Percentiles rank a stretch among this genome's conserved stretches.
phyloP scores from a whole-genome alignment of 2,888 invertebrate species.

The Antheraea assamensis region DNA sequence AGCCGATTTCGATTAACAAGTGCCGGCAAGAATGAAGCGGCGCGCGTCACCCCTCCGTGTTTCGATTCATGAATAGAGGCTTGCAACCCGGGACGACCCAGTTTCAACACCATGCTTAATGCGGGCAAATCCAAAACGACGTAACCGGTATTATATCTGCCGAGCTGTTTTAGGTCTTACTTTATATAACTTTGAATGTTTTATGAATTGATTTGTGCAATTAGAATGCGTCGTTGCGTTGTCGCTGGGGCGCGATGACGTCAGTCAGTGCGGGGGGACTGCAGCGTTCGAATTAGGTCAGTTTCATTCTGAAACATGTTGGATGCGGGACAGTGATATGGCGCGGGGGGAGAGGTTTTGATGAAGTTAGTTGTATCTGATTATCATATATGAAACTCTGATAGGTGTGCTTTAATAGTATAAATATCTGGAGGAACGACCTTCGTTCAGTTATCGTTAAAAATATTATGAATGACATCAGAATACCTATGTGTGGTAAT shows the following conservation, averaged over 20 bases:
- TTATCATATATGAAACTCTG: constrained; percentile 42
- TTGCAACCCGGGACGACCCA: constrained; percentile 86
- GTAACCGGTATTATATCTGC: constrained; percentile 35
- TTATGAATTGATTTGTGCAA: constrained; percentile 40
- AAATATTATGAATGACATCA: no score
- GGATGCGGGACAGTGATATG: constrained; percentile 46
- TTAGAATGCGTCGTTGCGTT: constrained; percentile 52
- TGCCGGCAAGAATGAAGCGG: constrained; percentile 70
- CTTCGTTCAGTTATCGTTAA: neutral
- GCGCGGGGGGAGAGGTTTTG: constrained; percentile 46
- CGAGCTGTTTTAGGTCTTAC: constrained; percentile 36
- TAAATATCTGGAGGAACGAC: neutral
- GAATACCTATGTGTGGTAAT: no score
- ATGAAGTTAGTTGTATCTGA: constrained; percentile 53
- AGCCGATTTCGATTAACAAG: constrained; percentile 59
- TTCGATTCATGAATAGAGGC: constrained; percentile 83
- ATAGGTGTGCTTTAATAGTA: constrained; percentile 17
- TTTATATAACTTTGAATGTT: neutral
- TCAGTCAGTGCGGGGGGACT: constrained; percentile 77
- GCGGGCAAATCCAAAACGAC: constrained; percentile 41
- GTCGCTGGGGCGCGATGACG: constrained; percentile 75
- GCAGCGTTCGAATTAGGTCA: constrained; percentile 81
- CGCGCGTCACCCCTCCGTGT: constrained; percentile 60
- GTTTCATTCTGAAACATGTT: constrained; percentile 86
- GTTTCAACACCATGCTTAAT: constrained; percentile 76